Evolutionary conservation across 2,113 vertebrate species (phyloP), one percentile per base, ranked within the genome.

Genomic region (Turdus rufiventris): DNA sequence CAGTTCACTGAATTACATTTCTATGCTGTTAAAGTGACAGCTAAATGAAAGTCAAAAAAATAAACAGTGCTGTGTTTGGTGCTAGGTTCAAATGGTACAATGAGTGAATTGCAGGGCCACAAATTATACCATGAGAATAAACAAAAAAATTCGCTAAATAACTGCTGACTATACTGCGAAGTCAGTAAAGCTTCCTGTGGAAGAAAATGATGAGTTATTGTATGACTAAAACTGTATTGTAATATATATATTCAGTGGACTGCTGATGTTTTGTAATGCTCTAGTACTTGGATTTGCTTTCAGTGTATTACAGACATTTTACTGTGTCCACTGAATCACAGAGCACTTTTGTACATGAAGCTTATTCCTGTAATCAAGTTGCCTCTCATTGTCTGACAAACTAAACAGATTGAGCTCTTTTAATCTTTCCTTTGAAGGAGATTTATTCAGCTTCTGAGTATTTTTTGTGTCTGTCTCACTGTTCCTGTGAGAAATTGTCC

Each of bases 311-410:
- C 74, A 88, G 54, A 29, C 6, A 31, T 92, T 89, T 90, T 76
- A 62, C 60, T 71, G 60, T 62, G 56, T 84, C 88, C 72, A 56
- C 68, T 72, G 61, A 86, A 91, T 96, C 72, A 84, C 91, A 76
- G 80, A 89, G 15, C 0, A 5, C 48, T 96, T 96, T 78, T 86
- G 76, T 81, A 96, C 68, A 45, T 89, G 57, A 45, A 92, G 91
- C 73, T 91, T 93, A 77, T 77, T 92, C 63, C 73, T 84, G 43
- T 89, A 89, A 91, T 93, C 89, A 81, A 77, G 76, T 91, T 93
- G 61, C 73, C 25, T 92, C 61, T 91, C 36, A 31, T 91, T 91
- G 23, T 70, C 31, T 63, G 73, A 56, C 74, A 87, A 70, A 57
- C 66, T 85, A 73, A 95, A 74, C 40, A 89, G 76, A 87, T 78